Base-by-base conservation (phyloP, 1,140 invertebrate genomes). In the Drosophila parabipectinata region DNA sequence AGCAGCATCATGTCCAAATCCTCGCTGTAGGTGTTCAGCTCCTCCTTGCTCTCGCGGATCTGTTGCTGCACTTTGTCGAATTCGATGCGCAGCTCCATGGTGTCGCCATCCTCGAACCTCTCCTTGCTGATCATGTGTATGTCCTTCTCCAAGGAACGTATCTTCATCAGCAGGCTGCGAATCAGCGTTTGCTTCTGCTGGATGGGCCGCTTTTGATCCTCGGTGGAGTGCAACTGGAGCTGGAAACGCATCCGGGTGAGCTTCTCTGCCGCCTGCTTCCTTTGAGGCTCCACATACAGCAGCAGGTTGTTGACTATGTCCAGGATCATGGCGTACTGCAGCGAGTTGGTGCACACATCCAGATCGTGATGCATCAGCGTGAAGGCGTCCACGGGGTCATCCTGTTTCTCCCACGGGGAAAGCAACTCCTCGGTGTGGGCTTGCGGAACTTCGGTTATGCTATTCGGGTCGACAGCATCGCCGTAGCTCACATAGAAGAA, bases 341-440 rank as follows among this genome's bases (percentile, higher is more conserved):
- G 93, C 0, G 98, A 98, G 93, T 99, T 99, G 4, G 98, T 99
- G 92, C 97, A 98, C 1, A 99, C 97, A 91, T 99, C 97, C 2
- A 99, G 93, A 93, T 99, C 98, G 90, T 99, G 97, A 93, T 99
- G 99, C 95, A 99, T 98, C 1, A 99, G 93, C 0, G 98, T 99
- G 87, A 99, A 99, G 3, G 98, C 97, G 93, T 99, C 98, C 4
- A 98, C 97, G 12, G 97, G 96, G 28, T 96, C 95, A 81, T 98
- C 96, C 71, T 95, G 94, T 66, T 95, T 94, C 71, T 96, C 95
- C 95, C 96, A 96, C 0, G 94, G 95, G 51, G 94, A 94, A 0
- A 93, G 79, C 1, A 93, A 93, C 80, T 96, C 96, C 90, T 96
- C 95, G 5, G 94, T 93, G 1, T 95, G 95, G 0, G 94, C 93